A percentile compares a stretch with the other conserved stretches of the same genome.
These are phyloP conservation scores for Schizaphis graminum DNA, from an alignment of 2,888 invertebrate genomes.

Conservation along the genomic window DNA sequence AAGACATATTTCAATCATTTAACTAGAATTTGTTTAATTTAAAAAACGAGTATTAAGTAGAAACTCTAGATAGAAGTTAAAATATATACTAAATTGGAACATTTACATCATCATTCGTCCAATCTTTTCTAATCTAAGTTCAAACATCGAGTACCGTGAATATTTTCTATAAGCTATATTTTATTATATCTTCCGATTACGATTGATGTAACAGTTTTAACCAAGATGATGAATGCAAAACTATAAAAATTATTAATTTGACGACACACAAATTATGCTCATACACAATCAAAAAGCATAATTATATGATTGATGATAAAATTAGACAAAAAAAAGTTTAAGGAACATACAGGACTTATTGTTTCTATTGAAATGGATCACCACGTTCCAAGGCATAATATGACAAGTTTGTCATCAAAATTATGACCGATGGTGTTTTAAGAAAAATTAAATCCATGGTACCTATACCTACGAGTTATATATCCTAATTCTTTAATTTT, in stretches of 20 bases:
- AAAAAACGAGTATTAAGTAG: not conserved
- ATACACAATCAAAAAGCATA: constrained; percentile 2
- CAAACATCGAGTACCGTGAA: not conserved
- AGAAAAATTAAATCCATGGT: not conserved
- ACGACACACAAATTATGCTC: not conserved
- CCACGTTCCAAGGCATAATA: not conserved
- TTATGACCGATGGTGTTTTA: constrained; percentile 13
- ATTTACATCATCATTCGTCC: too few relatives aligned
- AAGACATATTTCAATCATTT: not conserved
- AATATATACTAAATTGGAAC: not conserved
- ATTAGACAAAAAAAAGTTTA: not conserved
- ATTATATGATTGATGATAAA: not conserved
- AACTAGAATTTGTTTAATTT: not conserved
- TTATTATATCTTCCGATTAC: not conserved
- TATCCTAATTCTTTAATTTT: not conserved
- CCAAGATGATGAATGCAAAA: not conserved
- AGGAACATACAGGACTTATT: not conserved
- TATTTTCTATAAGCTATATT: not conserved
- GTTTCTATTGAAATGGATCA: constrained; percentile 31
- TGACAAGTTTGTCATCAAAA: not conserved
- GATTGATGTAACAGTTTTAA: not conserved
- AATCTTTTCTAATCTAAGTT: not conserved
- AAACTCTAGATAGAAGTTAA: not conserved
- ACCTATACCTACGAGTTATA: too few relatives aligned
- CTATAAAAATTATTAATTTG: not conserved